Evolutionary conservation across 2,888 invertebrate species (phyloP).

Genomic region (Leucophora obtusa): DNA sequence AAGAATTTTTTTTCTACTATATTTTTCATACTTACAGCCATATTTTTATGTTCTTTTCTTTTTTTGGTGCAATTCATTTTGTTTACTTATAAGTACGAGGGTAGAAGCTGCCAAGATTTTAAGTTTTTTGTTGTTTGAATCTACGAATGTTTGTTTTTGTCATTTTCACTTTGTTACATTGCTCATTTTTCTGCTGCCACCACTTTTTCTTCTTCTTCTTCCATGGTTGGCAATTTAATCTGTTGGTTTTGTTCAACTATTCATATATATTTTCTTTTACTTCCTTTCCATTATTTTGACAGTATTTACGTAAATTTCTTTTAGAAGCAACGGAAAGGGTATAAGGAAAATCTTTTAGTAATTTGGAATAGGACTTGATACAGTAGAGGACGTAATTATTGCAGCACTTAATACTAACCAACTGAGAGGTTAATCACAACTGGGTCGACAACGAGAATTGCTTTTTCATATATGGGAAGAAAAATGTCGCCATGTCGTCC

Average conservation of each 20-base stretch:
- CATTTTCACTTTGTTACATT: constrained; percentile 36
- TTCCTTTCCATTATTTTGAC: constrained; percentile 5
- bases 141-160: constrained; percentile 39
- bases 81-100: constrained; percentile 22
- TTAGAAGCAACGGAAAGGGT: background rate
- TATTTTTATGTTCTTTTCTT: constrained; percentile 12
- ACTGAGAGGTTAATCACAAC: no score
- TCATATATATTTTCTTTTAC: constrained; percentile 1
- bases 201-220: background rate
- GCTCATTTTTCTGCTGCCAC: background rate
- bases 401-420: background rate
- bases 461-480: no score
- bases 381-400: background rate
- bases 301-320: background rate
- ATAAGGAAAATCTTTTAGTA: background rate
- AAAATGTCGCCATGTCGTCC: no score
- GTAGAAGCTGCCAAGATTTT: constrained; percentile 50
- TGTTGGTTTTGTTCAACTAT: constrained; percentile 24
- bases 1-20: background rate
- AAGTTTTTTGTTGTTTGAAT: constrained; percentile 13
- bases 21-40: background rate
- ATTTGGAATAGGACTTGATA: background rate
- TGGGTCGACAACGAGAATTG: no score
- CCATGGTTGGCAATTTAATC: constrained; percentile 25
- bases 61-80: constrained; percentile 25